Conservation (phyloP, 2,888 invertebrate genomes). For the Heterodera filipjevi region DNA sequence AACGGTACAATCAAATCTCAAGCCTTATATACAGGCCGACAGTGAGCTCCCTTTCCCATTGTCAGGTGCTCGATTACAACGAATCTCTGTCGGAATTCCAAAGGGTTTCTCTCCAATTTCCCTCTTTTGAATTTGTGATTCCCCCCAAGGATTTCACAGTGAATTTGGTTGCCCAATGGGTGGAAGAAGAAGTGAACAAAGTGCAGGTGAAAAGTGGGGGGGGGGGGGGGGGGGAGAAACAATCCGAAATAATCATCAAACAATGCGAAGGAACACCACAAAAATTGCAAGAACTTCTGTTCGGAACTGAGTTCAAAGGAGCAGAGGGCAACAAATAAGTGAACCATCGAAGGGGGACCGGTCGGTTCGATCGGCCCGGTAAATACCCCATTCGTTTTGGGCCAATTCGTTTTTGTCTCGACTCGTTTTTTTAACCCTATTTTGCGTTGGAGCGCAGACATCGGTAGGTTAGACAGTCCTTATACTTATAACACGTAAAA, state of each 20-base stretch:
- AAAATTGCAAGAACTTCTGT: slow-evolving; percentile 31
- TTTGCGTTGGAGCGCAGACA: too few relatives aligned
- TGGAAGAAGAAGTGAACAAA: slow-evolving; percentile 33
- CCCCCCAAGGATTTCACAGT: slow-evolving; percentile 30
- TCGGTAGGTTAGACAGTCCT: too few relatives aligned
- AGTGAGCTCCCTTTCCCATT: not conserved
- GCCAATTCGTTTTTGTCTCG: too few relatives aligned
- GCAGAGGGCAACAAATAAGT: not conserved
- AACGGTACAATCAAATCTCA: not conserved
- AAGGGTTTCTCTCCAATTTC: slow-evolving; percentile 11
- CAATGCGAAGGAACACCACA: slow-evolving; percentile 24
- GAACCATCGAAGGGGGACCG: too few relatives aligned
- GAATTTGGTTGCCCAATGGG: slow-evolving; percentile 34
- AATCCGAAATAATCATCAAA: too few relatives aligned
- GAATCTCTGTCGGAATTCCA: slow-evolving; percentile 33
- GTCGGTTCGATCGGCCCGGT: too few relatives aligned
- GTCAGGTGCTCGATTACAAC: slow-evolving; percentile 29
- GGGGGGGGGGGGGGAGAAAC: not conserved
- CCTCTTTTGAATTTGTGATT: not conserved
- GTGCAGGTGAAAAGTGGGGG: slow-evolving; percentile 11
- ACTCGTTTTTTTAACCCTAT: too few relatives aligned
- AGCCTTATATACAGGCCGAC: not conserved
- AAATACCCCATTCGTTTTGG: too few relatives aligned
- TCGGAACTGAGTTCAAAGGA: not conserved
- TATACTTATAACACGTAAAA: too few relatives aligned